These are phyloP conservation scores for Ceramica pisi DNA, from an alignment of 2,888 invertebrate species.

Conservation along the genomic window DNA sequence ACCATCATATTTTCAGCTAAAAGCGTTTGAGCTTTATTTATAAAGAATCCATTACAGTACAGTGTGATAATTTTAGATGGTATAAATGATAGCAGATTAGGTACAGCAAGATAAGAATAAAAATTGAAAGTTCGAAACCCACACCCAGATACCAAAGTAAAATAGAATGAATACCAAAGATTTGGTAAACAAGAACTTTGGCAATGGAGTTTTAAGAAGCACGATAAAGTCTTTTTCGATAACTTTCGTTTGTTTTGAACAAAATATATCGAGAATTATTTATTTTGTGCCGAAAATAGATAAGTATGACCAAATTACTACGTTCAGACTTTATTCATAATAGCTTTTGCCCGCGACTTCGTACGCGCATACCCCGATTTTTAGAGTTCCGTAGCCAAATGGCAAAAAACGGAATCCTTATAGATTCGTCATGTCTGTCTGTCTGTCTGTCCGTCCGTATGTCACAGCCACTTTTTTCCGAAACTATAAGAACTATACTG, in stretches of 20 bases:
- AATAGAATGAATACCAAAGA: background rate
- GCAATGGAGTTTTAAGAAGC: conserved; percentile 4
- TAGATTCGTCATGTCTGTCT: no score
- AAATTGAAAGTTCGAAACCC: background rate
- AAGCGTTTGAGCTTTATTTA: background rate
- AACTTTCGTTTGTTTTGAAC: conserved; percentile 5
- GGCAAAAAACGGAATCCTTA: no score
- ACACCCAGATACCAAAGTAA: conserved; percentile 11
- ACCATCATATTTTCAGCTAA: background rate
- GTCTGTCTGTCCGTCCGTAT: no score
- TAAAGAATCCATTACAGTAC: background rate
- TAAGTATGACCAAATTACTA: background rate
- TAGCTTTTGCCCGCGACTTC: no score
- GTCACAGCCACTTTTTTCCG: no score
- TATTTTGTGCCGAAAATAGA: conserved; percentile 8
- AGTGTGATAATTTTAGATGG: background rate
- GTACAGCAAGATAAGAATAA: background rate
- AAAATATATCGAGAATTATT: background rate
- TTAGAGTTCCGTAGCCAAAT: no score
- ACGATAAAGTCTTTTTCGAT: conserved; percentile 16
- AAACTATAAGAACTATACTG: no score
- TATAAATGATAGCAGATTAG: background rate
- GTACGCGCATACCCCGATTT: no score
- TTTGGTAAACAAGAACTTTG: conserved; percentile 3
- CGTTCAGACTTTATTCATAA: no score